These are phyloP conservation scores for Oxyscelio sp. DNA, from an alignment of 2,888 invertebrate species.

Conservation along the genomic window DNA sequence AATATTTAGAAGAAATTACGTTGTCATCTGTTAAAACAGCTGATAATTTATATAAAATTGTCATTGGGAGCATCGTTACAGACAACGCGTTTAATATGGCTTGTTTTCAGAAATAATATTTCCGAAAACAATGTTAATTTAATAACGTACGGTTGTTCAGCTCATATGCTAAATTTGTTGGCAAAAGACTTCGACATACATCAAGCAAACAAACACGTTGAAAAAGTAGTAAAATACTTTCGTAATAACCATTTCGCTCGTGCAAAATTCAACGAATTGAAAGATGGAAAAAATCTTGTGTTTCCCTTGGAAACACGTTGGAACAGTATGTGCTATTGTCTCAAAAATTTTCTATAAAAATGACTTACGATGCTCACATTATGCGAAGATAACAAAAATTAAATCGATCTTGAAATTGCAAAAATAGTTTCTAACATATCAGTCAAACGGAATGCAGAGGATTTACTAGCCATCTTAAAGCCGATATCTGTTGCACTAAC, in stretches of 20 bases:
- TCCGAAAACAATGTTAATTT: neutral
- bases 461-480: too few relatives aligned
- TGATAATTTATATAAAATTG: too few relatives aligned
- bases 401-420: too few relatives aligned
- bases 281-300: slow-evolving; percentile 14
- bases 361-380: slow-evolving; percentile 34
- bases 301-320: slow-evolving; percentile 26
- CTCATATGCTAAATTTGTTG: slow-evolving; percentile 37
- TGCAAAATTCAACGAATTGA: slow-evolving; percentile 21
- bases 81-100: slow-evolving; percentile 35
- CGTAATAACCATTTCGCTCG: slow-evolving; percentile 43
- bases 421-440: too few relatives aligned
- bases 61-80: slow-evolving; percentile 32
- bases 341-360: slow-evolving; percentile 38
- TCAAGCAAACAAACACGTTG: slow-evolving; percentile 27
- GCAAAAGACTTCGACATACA: slow-evolving; percentile 34
- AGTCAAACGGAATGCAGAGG: too few relatives aligned
- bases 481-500: too few relatives aligned
- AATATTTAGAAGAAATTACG: too few relatives aligned
- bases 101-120: neutral
- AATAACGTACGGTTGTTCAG: slow-evolving; percentile 34
- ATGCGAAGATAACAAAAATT: too few relatives aligned
- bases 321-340: slow-evolving; percentile 37
- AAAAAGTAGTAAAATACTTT: slow-evolving; percentile 33
- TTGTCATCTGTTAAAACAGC: too few relatives aligned